These are phyloP conservation scores for Mythimna vitellina DNA, from an alignment of 2,888 invertebrate species.

Conservation along the genomic window DNA sequence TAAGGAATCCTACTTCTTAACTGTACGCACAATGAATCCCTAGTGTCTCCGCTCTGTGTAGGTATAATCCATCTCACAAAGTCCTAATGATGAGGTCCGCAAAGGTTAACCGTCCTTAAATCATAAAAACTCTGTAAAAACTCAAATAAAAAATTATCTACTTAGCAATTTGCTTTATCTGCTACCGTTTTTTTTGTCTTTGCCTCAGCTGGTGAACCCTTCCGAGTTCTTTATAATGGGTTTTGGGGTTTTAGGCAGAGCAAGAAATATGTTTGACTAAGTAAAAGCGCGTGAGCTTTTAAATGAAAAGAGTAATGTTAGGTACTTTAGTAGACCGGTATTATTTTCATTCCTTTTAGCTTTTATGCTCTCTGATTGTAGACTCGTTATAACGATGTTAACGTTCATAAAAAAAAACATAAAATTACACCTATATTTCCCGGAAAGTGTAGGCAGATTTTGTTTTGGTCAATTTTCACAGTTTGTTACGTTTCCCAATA, in stretches of 20 bases:
- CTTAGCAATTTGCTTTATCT: constrained; percentile 68
- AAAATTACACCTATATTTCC: neutral
- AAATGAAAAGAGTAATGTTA: constrained; percentile 52
- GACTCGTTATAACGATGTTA: neutral
- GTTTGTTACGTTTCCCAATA: constrained; percentile 30
- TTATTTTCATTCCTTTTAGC: constrained; percentile 21
- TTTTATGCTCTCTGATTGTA: neutral
- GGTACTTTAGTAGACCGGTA: constrained; percentile 17
- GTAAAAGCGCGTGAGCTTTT: constrained; percentile 55
- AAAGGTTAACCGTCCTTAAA: constrained; percentile 49
- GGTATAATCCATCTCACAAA: constrained; percentile 34
- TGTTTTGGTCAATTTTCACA: constrained; percentile 15
- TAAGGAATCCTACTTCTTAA: too few relatives aligned
- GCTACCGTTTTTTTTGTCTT: constrained; percentile 66
- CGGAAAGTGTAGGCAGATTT: neutral
- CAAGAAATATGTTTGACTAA: constrained; percentile 63
- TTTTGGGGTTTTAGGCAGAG: constrained; percentile 65
- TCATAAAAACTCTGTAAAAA: constrained; percentile 61
- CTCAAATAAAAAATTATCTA: constrained; percentile 65
- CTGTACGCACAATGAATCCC: neutral
- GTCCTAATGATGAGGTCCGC: constrained; percentile 53
- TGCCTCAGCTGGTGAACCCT: constrained; percentile 68
- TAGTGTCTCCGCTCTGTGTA: neutral
- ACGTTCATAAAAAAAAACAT: too few relatives aligned
- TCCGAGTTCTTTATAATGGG: constrained; percentile 70